Evolutionary conservation across 2,888 invertebrate genomes (phyloP).

Genomic region (Hesperia comma): DNA sequence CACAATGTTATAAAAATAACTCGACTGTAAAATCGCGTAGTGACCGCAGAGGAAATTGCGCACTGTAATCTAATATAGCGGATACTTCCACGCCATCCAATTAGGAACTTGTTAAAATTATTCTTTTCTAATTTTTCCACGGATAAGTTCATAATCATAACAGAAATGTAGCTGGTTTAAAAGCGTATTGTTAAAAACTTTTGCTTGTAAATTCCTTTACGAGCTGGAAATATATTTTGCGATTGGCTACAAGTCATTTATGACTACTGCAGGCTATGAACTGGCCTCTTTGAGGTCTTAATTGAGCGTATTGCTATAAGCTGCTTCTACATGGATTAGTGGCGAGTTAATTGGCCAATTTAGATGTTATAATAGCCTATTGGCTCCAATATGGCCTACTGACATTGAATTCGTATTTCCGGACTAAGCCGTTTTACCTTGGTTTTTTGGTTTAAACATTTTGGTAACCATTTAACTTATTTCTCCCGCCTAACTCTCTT

Average conservation of each 20-base stretch:
- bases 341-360: background rate
- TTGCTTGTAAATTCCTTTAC: slow-evolving; percentile 19
- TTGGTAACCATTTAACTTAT: too few species aligned
- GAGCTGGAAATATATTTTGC: slow-evolving; percentile 11
- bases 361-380: too few species aligned
- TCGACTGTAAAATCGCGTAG: slow-evolving; percentile 27
- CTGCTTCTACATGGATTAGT: background rate
- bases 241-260: slow-evolving; percentile 1
- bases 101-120: slow-evolving; percentile 59
- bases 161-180: slow-evolving; percentile 30
- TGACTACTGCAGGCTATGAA: background rate
- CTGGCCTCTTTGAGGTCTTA: background rate
- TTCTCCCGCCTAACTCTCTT: too few species aligned
- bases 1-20: slow-evolving; percentile 24
- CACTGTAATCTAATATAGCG: slow-evolving; percentile 58
- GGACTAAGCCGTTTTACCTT: too few species aligned
- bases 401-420: too few species aligned
- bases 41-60: slow-evolving; percentile 51
- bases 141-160: slow-evolving; percentile 24
- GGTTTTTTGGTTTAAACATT: too few species aligned
- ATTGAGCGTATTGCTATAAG: background rate
- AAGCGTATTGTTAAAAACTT: slow-evolving; percentile 33
- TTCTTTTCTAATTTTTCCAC: slow-evolving; percentile 48
- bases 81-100: slow-evolving; percentile 58
- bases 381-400: too few species aligned